Conservation (phyloP, 2,888 invertebrate species). For the Acanthococcus lagerstroemiae region DNA sequence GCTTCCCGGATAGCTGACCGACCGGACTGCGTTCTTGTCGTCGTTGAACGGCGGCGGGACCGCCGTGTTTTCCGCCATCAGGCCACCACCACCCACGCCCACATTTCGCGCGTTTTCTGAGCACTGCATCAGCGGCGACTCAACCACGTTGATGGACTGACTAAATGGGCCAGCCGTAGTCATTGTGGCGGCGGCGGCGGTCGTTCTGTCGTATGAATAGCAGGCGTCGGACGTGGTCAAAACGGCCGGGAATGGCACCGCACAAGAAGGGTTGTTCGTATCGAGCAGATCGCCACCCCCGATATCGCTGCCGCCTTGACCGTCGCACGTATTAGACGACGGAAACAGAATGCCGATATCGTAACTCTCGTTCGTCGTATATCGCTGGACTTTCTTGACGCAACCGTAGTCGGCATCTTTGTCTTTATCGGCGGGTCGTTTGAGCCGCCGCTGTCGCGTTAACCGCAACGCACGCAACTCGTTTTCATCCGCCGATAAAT, state of each 20-base stretch:
- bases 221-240: no score
- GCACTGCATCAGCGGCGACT: no score
- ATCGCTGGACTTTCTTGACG: slow-evolving; percentile 10
- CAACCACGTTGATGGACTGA: no score
- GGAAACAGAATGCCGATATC: slow-evolving; percentile 12
- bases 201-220: neutral
- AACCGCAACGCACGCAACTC: neutral
- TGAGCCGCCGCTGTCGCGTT: slow-evolving; percentile 7
- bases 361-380: slow-evolving; percentile 12
- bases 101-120: no score
- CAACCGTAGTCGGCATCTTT: neutral
- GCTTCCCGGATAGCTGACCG: slow-evolving; percentile 4
- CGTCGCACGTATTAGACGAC: no score
- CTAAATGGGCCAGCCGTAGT: no score
- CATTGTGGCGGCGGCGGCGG: no score
- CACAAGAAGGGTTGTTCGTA: no score
- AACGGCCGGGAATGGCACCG: no score
- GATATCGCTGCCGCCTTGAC: no score
- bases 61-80: neutral
- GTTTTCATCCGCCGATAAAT: slow-evolving; percentile 8
- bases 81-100: neutral
- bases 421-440: neutral
- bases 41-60: neutral
- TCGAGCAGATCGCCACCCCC: no score
- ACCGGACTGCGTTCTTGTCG: neutral